Conservation (phyloP, 2,888 invertebrate genomes). For the Lycaena phlaeas region DNA sequence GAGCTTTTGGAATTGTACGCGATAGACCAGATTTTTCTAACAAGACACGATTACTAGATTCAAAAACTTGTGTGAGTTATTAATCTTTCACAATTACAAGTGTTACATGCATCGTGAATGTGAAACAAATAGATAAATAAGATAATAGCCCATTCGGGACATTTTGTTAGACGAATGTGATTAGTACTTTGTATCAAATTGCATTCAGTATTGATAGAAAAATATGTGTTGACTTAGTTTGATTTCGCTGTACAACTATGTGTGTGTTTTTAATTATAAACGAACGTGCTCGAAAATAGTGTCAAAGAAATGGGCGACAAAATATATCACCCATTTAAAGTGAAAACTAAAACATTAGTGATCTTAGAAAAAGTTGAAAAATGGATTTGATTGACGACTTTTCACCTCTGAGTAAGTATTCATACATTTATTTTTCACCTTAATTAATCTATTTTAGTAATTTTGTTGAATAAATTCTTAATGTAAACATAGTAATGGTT, state of each 20-base stretch:
- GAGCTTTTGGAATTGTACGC: conserved; percentile 29
- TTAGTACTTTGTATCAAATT: conserved; percentile 17
- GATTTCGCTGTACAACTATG: conserved; percentile 17
- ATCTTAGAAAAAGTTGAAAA: conserved; percentile 36
- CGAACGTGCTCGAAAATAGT: conserved; percentile 26
- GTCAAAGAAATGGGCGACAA: conserved; percentile 64
- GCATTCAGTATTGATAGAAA: conserved; percentile 36
- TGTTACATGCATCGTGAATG: not conserved
- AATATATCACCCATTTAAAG: conserved; percentile 57
- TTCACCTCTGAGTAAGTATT: conserved; percentile 54
- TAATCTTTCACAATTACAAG: not conserved
- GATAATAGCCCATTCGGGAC: conserved; percentile 11
- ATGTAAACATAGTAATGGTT: too few species aligned
- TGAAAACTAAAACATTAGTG: conserved; percentile 51
- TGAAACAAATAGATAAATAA: conserved; percentile 12
- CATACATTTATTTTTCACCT: too few species aligned
- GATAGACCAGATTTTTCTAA: conserved; percentile 17
- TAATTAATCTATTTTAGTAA: too few species aligned
- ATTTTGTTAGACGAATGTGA: conserved; percentile 24
- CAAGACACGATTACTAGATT: not conserved
- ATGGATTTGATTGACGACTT: conserved; percentile 62
- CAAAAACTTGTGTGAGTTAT: not conserved
- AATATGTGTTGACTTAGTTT: conserved; percentile 32
- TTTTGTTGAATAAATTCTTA: too few species aligned
- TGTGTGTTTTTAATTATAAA: conserved; percentile 16